Conservation (phyloP, 2,113 vertebrate genomes). For the Canis aureus region DNA sequence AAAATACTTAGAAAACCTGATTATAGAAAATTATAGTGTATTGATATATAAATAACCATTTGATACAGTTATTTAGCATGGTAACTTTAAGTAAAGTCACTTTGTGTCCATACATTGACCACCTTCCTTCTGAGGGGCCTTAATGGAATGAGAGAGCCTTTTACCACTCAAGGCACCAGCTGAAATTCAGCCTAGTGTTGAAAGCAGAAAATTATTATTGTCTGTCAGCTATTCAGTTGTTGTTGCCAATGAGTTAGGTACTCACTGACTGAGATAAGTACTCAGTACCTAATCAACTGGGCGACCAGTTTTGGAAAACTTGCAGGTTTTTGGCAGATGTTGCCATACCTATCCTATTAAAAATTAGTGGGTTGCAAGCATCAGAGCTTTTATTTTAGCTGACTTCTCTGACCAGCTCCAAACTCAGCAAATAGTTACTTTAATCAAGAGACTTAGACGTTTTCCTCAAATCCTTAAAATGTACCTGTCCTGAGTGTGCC, state of each 20-base stretch:
- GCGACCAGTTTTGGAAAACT: background rate
- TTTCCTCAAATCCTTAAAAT: background rate
- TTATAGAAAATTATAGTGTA: background rate
- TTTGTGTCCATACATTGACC: background rate
- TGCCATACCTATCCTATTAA: background rate
- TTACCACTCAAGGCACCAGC: background rate
- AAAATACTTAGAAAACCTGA: constrained; percentile 49
- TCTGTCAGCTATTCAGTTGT: constrained; percentile 8
- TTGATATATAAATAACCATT: constrained; percentile 55
- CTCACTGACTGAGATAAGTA: background rate
- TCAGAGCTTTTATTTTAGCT: constrained; percentile 26
- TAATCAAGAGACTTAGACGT: background rate
- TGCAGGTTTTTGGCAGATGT: background rate
- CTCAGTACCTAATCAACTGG: background rate
- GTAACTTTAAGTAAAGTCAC: constrained; percentile 24
- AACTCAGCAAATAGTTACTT: background rate
- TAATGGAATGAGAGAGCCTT: constrained; percentile 33
- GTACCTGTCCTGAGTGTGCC: background rate
- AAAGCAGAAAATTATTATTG: constrained; percentile 26
- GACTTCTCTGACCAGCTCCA: background rate
- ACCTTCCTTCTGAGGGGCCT: background rate
- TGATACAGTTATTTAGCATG: background rate
- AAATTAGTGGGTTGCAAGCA: background rate
- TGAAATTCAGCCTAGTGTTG: background rate
- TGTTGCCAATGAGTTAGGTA: background rate